Evolutionary conservation across 2,888 invertebrate species (phyloP), one percentile per base, ranked within the genome.

Genomic region (Tillus elongatus): DNA sequence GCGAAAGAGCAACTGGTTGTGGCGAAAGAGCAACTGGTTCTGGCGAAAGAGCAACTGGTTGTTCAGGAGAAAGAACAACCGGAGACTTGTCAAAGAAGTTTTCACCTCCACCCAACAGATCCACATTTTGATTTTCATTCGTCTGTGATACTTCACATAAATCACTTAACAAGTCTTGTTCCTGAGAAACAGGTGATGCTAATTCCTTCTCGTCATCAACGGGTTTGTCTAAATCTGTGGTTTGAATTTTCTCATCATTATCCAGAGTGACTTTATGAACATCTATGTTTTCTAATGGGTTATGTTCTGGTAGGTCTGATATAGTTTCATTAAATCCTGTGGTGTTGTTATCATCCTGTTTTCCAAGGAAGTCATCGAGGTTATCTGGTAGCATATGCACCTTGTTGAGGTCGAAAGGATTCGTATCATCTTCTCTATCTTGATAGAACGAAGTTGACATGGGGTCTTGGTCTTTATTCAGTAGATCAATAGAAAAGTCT

Each of bases 401-500:
- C 43, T 74, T 71, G 55, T 77, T 75, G 15, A 76, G 65, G 58
- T 75, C 75, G 30, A 74, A 72, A 30, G 66, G 67, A 51, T 69
- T 63, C 24, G 56, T 44, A 36, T 66, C 61, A 36, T 70, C 70
- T 19, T 71, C 72, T 53, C 74, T 72, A 51, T 75, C 74, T 52
- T 74, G 75, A 52, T 75, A 75, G 57, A 76, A 76, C 36, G 75
- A 75, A 74, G 74, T 74, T 44, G 73, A 75, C 76, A 77, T 77
- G 10, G 75, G 75, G 63, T 76, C 75, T n/a, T n/a, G n/a, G 39
- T 71, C 63, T 53, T 74, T 73, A 54, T 74, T 74, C 29, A 46
- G 44, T 70, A 61, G 47, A 70, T 66, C 58, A 70, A 68, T 50
- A 35, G 28, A 30, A 46, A 43, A 10, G 32, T 6, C 13, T 35